Percentiles rank a stretch among this genome's conserved stretches.
Evolutionary conservation across 2,888 invertebrate genomes (phyloP).

Genomic region (Drosophila nr. perissopoda): DNA sequence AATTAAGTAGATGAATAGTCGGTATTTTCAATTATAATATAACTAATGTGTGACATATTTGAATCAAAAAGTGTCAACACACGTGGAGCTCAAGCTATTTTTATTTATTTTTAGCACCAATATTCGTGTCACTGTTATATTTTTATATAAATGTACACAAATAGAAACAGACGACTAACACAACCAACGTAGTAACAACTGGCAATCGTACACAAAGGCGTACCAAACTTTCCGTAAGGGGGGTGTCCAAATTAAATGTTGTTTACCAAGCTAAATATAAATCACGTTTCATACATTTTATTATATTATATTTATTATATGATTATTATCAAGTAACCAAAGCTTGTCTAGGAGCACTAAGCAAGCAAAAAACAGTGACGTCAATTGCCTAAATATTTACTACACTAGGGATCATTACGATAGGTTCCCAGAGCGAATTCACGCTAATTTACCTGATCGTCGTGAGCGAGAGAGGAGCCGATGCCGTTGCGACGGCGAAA

Average conservation of each 20-base stretch:
- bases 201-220: neutral
- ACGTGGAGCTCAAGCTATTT: constrained; percentile 2
- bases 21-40: constrained; percentile 25
- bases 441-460: neutral
- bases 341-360: neutral
- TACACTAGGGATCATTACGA: neutral
- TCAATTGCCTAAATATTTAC: neutral
- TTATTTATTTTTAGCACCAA: neutral
- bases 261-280: neutral
- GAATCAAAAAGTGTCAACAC: constrained; percentile 27
- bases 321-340: neutral
- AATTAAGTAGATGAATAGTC: constrained; percentile 39
- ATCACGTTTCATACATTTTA: neutral
- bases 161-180: neutral
- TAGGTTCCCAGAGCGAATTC: neutral
- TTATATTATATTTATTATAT: neutral
- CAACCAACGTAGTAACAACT: neutral
- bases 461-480: neutral
- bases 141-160: neutral
- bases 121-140: neutral
- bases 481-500: neutral
- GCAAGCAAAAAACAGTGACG: neutral
- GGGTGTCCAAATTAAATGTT: neutral
- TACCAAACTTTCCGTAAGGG: neutral
- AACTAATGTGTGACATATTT: constrained; percentile 42